Conservation (phyloP, 2,113 vertebrate genomes). For the Xenopus borealis region DNA sequence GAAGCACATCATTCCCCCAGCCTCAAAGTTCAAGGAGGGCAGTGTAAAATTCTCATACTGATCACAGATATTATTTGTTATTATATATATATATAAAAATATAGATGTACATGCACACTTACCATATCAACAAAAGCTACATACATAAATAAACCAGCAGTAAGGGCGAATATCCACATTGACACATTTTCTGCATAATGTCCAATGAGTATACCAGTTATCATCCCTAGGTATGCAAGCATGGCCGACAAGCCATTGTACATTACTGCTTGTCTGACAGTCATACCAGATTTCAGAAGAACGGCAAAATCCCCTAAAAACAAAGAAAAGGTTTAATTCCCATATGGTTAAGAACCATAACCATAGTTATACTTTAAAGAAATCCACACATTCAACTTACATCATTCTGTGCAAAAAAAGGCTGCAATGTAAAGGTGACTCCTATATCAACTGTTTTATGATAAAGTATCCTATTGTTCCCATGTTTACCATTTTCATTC, state of each 20-base stretch:
- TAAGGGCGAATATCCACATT: slow-evolving; percentile 97
- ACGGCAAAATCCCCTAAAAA: slow-evolving; percentile 90
- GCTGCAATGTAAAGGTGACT: not conserved
- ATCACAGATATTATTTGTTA: not conserved
- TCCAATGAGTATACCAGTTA: slow-evolving; percentile 87
- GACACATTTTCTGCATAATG: slow-evolving; percentile 92
- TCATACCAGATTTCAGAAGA: slow-evolving; percentile 93
- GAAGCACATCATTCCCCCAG: too few relatives aligned
- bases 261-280: slow-evolving; percentile 89
- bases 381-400: not conserved
- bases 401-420: not conserved
- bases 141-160: slow-evolving; percentile 94
- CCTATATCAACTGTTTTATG: too few relatives aligned
- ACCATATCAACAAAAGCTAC: slow-evolving; percentile 98
- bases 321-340: slow-evolving; percentile 5
- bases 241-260: slow-evolving; percentile 92
- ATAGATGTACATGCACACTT: slow-evolving; percentile 59
- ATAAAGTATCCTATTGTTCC: too few relatives aligned
- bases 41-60: not conserved
- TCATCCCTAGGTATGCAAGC: slow-evolving; percentile 90
- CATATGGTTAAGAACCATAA: not conserved
- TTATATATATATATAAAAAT: too few relatives aligned
- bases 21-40: too few relatives aligned
- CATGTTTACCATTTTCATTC: too few relatives aligned
- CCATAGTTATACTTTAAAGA: fast-evolving